Conservation (phyloP, 1,140 invertebrate genomes). For the Pogonus chalceus region DNA sequence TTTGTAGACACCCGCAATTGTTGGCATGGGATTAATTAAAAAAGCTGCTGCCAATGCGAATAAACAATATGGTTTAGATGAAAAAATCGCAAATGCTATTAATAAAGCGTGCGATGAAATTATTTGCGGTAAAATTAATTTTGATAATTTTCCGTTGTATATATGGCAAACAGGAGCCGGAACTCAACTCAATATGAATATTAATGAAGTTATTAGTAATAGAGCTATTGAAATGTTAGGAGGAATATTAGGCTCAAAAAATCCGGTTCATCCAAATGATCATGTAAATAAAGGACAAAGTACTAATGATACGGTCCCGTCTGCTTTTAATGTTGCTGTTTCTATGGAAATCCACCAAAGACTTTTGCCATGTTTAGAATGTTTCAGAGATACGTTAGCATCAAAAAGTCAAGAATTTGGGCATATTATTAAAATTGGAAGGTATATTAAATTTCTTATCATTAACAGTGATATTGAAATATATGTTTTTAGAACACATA, state of each 20-base stretch:
- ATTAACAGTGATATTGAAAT: not conserved
- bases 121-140: constrained; percentile 84
- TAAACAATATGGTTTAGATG: constrained; percentile 83
- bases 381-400: constrained; percentile 63
- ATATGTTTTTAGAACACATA: constrained; percentile 51
- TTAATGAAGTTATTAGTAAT: constrained; percentile 95
- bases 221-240: constrained; percentile 92
- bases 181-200: constrained; percentile 99
- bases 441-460: constrained; percentile 24
- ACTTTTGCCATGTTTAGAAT: constrained; percentile 70
- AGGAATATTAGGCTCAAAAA: constrained; percentile 85
- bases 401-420: constrained; percentile 71
- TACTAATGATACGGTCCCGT: constrained; percentile 98
- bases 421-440: constrained; percentile 91
- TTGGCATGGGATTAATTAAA: constrained; percentile 93
- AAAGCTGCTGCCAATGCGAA: constrained; percentile 96
- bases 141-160: constrained; percentile 94
- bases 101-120: constrained; percentile 91
- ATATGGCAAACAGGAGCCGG: constrained; percentile 99
- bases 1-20: constrained; percentile 73
- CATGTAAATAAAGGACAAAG: constrained; percentile 99
- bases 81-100: constrained; percentile 81
- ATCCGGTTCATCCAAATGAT: constrained; percentile 96
- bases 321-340: constrained; percentile 97
- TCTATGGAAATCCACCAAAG: constrained; percentile 79